These are phyloP conservation scores for Phataginus tricuspis DNA, from an alignment of 2,797 vertebrate species.

Conservation along the genomic window DNA sequence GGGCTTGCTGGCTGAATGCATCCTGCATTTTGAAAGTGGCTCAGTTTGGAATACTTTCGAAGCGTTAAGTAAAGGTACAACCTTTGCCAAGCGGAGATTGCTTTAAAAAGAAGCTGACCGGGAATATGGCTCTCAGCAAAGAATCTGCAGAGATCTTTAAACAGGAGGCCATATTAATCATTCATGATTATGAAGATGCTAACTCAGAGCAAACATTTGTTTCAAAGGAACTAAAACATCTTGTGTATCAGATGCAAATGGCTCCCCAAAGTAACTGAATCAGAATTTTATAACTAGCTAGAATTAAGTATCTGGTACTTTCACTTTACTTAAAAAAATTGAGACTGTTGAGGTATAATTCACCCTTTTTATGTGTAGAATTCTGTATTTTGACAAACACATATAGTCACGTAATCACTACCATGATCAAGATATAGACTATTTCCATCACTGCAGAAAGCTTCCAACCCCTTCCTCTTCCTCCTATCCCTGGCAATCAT, in stretches of 20 bases:
- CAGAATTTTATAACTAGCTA: conserved; percentile 55
- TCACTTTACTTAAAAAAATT: not conserved
- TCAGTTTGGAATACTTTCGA: conserved; percentile 15
- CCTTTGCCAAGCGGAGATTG: not conserved
- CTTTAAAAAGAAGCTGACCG: conserved; percentile 70
- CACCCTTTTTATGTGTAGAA: not conserved
- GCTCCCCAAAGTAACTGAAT: conserved; percentile 27
- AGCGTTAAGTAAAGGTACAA: conserved; percentile 55
- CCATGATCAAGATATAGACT: not conserved
- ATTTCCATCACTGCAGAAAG: conserved; percentile 21
- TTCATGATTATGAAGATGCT: conserved; percentile 60
- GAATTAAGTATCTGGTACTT: conserved; percentile 37
- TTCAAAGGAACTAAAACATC: conserved; percentile 41
- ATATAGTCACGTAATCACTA: not conserved
- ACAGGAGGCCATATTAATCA: conserved; percentile 77
- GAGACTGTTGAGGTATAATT: conserved; percentile 30
- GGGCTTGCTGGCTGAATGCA: conserved; percentile 54
- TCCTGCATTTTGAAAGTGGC: conserved; percentile 46
- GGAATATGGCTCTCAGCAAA: conserved; percentile 57
- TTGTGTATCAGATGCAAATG: conserved; percentile 59
- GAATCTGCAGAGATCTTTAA: conserved; percentile 64
- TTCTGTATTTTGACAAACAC: conserved; percentile 48
- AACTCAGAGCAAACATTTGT: conserved; percentile 67
- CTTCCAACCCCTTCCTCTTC: not conserved
- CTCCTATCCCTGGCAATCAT: conserved; percentile 24